Evolutionary conservation across 2,113 vertebrate genomes (phyloP).

Genomic region (Lophura nycthemera): DNA sequence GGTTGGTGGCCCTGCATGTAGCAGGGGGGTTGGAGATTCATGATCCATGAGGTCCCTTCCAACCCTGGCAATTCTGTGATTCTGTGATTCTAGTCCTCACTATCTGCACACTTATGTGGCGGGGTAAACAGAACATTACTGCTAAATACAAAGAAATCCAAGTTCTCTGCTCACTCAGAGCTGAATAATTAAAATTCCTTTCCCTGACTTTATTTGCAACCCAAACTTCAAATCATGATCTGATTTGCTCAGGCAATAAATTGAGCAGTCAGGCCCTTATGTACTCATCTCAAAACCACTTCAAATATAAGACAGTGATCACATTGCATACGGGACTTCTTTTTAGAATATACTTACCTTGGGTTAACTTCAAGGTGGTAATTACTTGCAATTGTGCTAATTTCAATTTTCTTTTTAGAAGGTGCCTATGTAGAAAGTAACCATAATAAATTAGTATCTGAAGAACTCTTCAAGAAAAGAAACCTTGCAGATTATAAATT

Average conservation of each 20-base stretch:
- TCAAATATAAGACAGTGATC: background rate
- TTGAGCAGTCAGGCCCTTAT: background rate
- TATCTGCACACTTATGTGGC: background rate
- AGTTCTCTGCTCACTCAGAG: background rate
- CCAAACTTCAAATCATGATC: background rate
- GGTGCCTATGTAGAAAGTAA: constrained; percentile 83
- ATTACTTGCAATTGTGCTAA: constrained; percentile 98
- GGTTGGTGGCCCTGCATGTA: too few species aligned
- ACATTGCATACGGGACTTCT: background rate
- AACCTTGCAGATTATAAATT: background rate
- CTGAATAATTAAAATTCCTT: background rate
- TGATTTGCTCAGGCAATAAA: background rate
- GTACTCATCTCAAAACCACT: background rate
- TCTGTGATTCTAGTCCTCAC: background rate
- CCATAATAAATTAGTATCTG: background rate
- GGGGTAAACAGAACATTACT: background rate
- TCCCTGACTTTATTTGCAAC: background rate
- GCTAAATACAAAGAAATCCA: background rate
- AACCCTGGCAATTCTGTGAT: too few species aligned
- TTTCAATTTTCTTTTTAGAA: constrained; percentile 98
- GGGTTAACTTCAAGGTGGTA: constrained; percentile 98
- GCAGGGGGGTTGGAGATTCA: too few species aligned
- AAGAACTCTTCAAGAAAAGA: too few species aligned
- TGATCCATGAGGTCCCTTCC: too few species aligned
- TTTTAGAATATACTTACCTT: constrained; percentile 78